Evolutionary conservation across 2,797 vertebrate species (phyloP).

Genomic region (Enteromius thamalakanensis): DNA sequence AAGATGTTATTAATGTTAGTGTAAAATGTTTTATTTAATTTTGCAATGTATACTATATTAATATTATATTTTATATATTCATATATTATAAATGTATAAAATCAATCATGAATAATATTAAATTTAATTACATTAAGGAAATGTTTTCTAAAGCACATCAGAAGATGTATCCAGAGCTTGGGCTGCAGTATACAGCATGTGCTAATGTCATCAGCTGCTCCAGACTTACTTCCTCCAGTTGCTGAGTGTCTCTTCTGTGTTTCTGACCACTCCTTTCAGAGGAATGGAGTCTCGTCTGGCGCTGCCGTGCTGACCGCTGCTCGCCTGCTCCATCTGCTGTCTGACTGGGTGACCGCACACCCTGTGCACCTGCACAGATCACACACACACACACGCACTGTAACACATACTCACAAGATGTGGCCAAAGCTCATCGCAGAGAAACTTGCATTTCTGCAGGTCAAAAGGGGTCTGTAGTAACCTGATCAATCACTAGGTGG

Average conservation of each 20-base stretch:
- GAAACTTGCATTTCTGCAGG: not conserved
- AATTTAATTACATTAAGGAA: not conserved
- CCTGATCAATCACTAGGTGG: constrained; percentile 66
- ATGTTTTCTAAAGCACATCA: not conserved
- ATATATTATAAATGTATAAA: not conserved
- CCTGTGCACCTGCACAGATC: constrained; percentile 77
- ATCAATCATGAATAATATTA: not conserved
- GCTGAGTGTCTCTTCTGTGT: constrained; percentile 74
- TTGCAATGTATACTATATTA: too few relatives aligned
- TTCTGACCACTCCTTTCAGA: constrained; percentile 71
- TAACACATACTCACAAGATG: not conserved
- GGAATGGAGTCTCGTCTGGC: constrained; percentile 73
- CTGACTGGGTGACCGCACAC: constrained; percentile 80
- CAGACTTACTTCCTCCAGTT: constrained; percentile 82
- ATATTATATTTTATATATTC: not conserved
- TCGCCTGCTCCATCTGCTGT: constrained; percentile 66
- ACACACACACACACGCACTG: not conserved
- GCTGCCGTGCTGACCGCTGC: constrained; percentile 70
- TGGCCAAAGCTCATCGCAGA: not conserved
- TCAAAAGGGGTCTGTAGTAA: constrained; percentile 43
- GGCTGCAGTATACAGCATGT: not conserved
- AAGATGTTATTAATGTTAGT: too few relatives aligned
- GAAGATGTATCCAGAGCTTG: not conserved
- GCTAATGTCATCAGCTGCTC: not conserved
- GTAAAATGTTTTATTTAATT: too few relatives aligned